phyloP scores from a whole-genome alignment of 2,797 vertebrate genomes.

The Anas georgica region DNA sequence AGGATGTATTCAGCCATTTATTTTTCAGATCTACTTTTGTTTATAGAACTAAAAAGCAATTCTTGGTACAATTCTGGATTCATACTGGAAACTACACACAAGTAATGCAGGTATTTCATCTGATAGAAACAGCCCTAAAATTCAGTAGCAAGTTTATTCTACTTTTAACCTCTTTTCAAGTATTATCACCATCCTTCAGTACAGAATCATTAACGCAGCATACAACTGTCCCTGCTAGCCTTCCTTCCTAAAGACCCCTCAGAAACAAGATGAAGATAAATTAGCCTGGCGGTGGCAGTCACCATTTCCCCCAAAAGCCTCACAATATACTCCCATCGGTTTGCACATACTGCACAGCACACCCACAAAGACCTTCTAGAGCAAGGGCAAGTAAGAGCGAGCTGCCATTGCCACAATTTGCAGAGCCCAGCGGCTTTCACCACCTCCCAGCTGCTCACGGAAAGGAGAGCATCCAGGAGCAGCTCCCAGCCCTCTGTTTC shows the following conservation, averaged over 20 bases:
- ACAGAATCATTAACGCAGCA: neutral
- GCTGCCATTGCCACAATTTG: neutral
- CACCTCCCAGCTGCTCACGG: neutral
- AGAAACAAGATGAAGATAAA: neutral
- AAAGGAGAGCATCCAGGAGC: neutral
- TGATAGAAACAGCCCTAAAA: neutral
- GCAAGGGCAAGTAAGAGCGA: neutral
- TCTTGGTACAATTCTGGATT: neutral
- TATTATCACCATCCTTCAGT: neutral
- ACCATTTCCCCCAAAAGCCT: neutral
- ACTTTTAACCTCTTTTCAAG: neutral
- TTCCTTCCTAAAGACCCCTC: neutral
- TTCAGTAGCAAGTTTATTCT: neutral
- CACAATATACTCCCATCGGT: neutral
- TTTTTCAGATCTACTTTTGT: neutral
- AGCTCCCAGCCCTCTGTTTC: accelerated
- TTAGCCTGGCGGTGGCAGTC: neutral
- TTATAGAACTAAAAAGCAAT: neutral
- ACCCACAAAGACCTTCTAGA: neutral
- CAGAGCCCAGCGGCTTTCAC: neutral
- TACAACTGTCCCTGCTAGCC: neutral
- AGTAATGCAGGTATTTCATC: neutral
- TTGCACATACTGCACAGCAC: neutral
- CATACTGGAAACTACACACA: neutral
- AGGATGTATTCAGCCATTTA: neutral